These are phyloP conservation scores for Orientallactaga sibirica DNA, from an alignment of 2,797 vertebrate genomes.

Conservation along the genomic window DNA sequence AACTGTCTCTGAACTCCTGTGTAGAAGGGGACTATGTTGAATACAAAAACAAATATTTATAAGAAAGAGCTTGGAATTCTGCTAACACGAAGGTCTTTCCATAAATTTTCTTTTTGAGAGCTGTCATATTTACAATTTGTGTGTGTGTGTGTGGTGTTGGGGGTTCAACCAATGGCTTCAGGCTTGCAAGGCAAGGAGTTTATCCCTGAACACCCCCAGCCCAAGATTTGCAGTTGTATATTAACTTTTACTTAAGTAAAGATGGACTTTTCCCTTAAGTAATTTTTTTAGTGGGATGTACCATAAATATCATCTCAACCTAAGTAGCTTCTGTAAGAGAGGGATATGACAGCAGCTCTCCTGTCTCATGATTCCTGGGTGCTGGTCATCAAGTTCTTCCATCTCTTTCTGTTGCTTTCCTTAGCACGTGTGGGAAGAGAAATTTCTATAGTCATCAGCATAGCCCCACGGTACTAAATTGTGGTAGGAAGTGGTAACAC, in stretches of 20 bases:
- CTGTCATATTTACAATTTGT: not conserved
- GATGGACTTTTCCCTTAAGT: not conserved
- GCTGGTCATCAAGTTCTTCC: too few species aligned
- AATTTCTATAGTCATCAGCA: not conserved
- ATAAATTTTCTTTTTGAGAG: not conserved
- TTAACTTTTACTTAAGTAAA: not conserved
- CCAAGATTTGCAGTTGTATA: not conserved
- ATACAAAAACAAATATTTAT: not conserved
- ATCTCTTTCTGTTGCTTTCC: not conserved
- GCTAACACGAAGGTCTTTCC: not conserved
- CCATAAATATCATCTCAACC: not conserved
- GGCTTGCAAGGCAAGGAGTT: too few species aligned
- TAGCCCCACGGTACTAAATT: not conserved
- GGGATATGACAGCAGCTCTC: not conserved
- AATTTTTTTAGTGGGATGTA: not conserved
- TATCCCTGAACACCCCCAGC: not conserved
- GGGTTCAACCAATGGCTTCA: too few species aligned
- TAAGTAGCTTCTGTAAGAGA: not conserved
- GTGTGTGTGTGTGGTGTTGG: not conserved
- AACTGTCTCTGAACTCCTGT: not conserved
- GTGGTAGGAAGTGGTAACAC: not conserved
- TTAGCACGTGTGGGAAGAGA: not conserved
- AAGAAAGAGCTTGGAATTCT: not conserved
- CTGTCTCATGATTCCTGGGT: rapidly evolving
- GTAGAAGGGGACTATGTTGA: not conserved